phyloP scores from a whole-genome alignment of 2,797 vertebrate genomes.

The Neosilurus mollespiculum region DNA sequence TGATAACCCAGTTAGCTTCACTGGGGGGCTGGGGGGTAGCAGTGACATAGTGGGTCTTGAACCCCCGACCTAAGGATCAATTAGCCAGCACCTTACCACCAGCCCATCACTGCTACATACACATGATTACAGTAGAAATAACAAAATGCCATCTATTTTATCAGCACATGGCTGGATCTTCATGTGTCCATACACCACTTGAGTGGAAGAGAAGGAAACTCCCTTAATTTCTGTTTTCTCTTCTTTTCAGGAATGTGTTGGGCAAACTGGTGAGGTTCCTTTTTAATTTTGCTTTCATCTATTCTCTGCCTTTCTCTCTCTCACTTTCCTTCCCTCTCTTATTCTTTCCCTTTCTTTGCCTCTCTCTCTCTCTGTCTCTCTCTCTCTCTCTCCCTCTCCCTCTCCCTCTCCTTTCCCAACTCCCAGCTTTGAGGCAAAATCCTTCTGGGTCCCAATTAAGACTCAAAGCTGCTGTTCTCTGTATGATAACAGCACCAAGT shows the following conservation, averaged over 20 bases:
- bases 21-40: too few relatives aligned
- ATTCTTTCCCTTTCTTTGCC: conserved; percentile 44
- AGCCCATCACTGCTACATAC: too few relatives aligned
- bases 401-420: conserved; percentile 60
- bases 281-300: conserved; percentile 73
- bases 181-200: conserved; percentile 38
- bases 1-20: too few relatives aligned
- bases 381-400: conserved; percentile 56
- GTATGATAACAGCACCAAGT: conserved; percentile 85
- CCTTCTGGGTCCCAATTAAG: conserved; percentile 95
- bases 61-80: too few relatives aligned
- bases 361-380: conserved; percentile 51
- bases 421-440: conserved; percentile 74
- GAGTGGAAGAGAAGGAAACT: conserved; percentile 20
- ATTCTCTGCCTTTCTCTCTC: conserved; percentile 55
- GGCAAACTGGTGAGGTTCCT: conserved; percentile 64
- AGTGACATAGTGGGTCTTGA: too few relatives aligned
- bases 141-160: conserved; percentile 54
- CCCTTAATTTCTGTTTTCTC: conserved; percentile 39
- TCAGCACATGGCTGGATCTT: conserved; percentile 47
- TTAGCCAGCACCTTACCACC: too few relatives aligned
- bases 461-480: conserved; percentile 88
- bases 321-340: conserved; percentile 37
- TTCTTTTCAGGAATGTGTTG: conserved; percentile 55
- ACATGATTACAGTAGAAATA: conserved; percentile 28